phyloP scores from a whole-genome alignment of 2,113 vertebrate genomes.

The Thomomys bottae region DNA sequence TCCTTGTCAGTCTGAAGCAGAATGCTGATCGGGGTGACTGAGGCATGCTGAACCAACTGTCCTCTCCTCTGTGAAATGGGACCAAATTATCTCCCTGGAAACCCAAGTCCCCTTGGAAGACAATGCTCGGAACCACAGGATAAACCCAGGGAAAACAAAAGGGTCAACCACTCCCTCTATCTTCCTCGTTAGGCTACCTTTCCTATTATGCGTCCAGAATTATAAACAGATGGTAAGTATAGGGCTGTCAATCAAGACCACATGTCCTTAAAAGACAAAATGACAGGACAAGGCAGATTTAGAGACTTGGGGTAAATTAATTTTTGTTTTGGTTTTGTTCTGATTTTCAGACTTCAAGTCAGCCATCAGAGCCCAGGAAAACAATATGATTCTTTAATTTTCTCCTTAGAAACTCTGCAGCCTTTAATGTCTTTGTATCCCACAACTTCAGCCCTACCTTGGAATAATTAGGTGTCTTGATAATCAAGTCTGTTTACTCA shows the following conservation, averaged over 20 bases:
- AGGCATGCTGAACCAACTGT: background rate
- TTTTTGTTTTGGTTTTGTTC: conserved; percentile 49
- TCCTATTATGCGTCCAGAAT: background rate
- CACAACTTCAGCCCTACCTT: no score
- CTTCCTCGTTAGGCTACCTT: background rate
- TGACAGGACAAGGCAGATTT: conserved; percentile 3
- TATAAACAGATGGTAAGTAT: background rate
- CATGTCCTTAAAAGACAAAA: conserved; percentile 43
- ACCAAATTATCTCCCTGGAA: background rate
- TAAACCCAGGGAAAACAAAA: background rate
- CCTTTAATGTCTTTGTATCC: conserved; percentile 73
- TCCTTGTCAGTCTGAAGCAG: background rate
- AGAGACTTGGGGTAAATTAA: conserved; percentile 10
- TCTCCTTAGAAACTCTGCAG: conserved; percentile 31
- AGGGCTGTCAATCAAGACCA: background rate
- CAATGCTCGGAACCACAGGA: background rate
- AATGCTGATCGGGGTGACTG: background rate
- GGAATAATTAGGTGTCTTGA: conserved; percentile 76
- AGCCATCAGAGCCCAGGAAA: conserved; percentile 33
- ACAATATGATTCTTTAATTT: conserved; percentile 68
- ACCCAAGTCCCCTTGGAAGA: background rate
- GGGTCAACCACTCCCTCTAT: background rate
- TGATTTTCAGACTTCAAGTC: conserved; percentile 33
- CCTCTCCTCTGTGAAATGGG: background rate
- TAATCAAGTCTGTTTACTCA: conserved; percentile 77